These are phyloP conservation scores for Macrotis lagotis DNA, from an alignment of 2,113 vertebrate species.

Conservation along the genomic window DNA sequence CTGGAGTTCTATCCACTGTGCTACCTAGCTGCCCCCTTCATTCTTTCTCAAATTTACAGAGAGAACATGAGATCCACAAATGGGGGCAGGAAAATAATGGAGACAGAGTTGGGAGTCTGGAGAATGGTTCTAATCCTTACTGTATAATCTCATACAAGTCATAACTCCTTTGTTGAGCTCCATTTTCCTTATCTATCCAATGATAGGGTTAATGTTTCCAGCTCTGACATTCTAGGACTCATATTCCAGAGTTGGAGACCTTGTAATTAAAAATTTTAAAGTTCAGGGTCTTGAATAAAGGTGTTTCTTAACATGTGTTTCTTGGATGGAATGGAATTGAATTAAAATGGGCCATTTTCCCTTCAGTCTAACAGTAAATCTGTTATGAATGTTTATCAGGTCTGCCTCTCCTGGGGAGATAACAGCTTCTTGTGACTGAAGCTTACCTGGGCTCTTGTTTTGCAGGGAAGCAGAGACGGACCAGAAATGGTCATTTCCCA, in stretches of 20 bases:
- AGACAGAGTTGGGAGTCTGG: too few relatives aligned
- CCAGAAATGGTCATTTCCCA: slow-evolving; percentile 32
- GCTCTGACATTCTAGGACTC: neutral
- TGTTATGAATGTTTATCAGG: slow-evolving; percentile 68
- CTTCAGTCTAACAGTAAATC: neutral
- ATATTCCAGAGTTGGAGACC: neutral
- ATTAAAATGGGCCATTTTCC: neutral
- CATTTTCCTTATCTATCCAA: neutral
- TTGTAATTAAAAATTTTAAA: neutral
- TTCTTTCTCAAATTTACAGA: too few relatives aligned
- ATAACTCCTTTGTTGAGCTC: too few relatives aligned
- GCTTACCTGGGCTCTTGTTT: slow-evolving; percentile 62
- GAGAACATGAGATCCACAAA: too few relatives aligned
- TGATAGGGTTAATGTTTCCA: neutral
- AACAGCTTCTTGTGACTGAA: neutral
- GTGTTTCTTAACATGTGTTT: neutral
- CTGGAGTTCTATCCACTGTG: too few relatives aligned
- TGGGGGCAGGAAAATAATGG: too few relatives aligned
- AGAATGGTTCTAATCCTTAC: too few relatives aligned
- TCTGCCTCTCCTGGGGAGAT: slow-evolving; percentile 4
- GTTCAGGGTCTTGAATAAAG: neutral
- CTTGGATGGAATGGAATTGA: neutral
- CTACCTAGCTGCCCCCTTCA: too few relatives aligned
- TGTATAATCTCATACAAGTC: neutral
- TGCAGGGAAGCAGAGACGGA: slow-evolving; percentile 17